These are phyloP conservation scores for Acrossocheilus wenchowensis DNA, from an alignment of 2,797 vertebrate species.

Conservation along the genomic window DNA sequence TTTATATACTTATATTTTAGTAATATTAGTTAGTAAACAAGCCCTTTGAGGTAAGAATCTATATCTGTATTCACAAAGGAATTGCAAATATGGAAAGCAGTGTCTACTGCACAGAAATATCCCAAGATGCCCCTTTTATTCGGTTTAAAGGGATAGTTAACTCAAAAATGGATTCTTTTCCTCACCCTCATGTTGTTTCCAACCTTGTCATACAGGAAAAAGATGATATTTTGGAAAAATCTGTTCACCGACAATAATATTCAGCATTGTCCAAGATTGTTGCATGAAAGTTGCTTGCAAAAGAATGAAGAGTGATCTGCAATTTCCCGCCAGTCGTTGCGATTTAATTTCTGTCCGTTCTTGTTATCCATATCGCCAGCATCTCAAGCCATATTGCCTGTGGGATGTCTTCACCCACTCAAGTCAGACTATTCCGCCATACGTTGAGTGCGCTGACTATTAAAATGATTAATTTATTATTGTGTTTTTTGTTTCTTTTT, in stretches of 20 bases:
- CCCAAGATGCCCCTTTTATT: neutral
- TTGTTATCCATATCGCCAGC: constrained; percentile 22
- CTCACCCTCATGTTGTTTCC: neutral
- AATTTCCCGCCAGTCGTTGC: neutral
- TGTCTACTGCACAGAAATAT: neutral
- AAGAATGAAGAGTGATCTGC: neutral
- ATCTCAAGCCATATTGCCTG: constrained; percentile 32
- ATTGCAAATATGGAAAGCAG: neutral
- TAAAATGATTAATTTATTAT: neutral
- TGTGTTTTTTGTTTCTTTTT: neutral
- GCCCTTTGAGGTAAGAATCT: neutral
- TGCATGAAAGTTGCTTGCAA: neutral
- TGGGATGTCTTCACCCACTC: constrained; percentile 26
- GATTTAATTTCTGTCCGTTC: constrained; percentile 32
- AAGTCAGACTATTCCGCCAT: neutral
- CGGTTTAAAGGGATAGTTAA: neutral
- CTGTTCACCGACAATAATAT: neutral
- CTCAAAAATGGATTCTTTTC: neutral
- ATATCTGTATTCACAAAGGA: neutral
- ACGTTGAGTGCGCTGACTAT: neutral
- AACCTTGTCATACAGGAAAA: neutral
- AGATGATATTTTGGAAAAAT: neutral
- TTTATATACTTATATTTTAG: neutral
- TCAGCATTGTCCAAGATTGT: neutral
- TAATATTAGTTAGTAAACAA: neutral